Conservation (phyloP, 2,113 vertebrate species). For the human (Homo sapiens) region GRCh38 chr7:137970501-137971000, state of each 20-base stretch:
- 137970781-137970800: conserved; percentile 69
- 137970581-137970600: not conserved
- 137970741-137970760: conserved; percentile 76
- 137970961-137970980: not conserved
- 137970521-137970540: not conserved
- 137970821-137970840: conserved; percentile 79
- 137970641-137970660: not conserved
- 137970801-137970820: conserved; percentile 74
- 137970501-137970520: not conserved
- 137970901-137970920: not conserved
- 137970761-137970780: conserved; percentile 46
- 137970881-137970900: not conserved
- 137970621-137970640: conserved; percentile 35
- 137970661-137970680: not conserved
- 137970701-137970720: not conserved
- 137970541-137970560: not conserved
- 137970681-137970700: not conserved
- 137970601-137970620: not conserved
- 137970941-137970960: not conserved
- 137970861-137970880: conserved; percentile 37
- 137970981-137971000: not conserved
- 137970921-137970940: not conserved
- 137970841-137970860: conserved; percentile 56
- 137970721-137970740: not conserved
- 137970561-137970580: not conserved